These are phyloP conservation scores for Oryzias melastigma DNA, from an alignment of 2,113 vertebrate genomes.

Conservation along the genomic window DNA sequence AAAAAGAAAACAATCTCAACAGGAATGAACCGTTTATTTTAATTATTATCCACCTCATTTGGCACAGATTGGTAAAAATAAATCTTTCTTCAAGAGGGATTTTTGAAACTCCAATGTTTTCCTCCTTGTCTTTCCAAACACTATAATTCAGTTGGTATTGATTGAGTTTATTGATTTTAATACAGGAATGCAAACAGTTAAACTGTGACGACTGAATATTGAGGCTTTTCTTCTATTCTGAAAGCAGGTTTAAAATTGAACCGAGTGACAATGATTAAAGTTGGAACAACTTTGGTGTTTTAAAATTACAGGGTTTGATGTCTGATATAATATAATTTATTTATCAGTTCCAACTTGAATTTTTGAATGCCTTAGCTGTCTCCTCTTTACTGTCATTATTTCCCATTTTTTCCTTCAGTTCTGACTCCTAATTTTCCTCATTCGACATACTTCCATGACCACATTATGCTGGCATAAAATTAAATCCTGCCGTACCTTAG, in stretches of 20 bases:
- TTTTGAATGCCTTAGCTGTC: background rate
- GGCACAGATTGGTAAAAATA: background rate
- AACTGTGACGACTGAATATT: too few species aligned
- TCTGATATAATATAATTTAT: too few species aligned
- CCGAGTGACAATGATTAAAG: too few species aligned
- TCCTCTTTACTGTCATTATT: background rate
- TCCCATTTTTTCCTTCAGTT: background rate
- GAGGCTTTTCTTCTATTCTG: too few species aligned
- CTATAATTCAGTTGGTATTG: background rate
- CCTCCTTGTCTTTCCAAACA: background rate
- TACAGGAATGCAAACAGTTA: too few species aligned
- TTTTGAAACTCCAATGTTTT: background rate
- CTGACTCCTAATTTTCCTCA: background rate
- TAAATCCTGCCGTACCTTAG: background rate
- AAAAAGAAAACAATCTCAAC: slow-evolving; percentile 25
- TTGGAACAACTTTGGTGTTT: too few species aligned
- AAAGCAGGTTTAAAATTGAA: too few species aligned
- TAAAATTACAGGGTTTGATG: too few species aligned
- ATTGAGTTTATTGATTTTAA: background rate
- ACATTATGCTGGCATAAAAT: background rate
- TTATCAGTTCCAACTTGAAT: background rate
- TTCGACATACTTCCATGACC: background rate
- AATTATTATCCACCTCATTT: slow-evolving; percentile 10
- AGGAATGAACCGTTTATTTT: slow-evolving; percentile 22
- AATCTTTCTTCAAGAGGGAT: too few species aligned